phyloP scores from a whole-genome alignment of 2,888 invertebrate species.

The Anthrax anthrax region DNA sequence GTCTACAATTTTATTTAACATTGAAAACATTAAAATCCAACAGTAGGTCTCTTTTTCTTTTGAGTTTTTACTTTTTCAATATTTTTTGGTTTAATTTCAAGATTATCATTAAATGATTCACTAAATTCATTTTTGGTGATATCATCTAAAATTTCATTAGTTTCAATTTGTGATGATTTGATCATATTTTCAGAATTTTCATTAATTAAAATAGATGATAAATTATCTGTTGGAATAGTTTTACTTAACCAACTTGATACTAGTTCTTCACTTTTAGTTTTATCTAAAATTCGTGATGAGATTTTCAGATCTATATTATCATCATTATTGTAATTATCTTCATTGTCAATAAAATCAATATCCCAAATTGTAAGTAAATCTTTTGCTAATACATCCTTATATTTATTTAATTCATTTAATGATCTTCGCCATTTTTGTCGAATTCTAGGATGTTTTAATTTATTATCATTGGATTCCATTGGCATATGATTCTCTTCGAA shows the following conservation, averaged over 20 bases:
- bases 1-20: too few species aligned
- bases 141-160: too few species aligned
- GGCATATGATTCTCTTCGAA: not conserved
- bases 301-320: not conserved
- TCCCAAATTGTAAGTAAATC: conserved; percentile 16
- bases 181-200: too few species aligned
- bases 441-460: not conserved
- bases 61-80: too few species aligned
- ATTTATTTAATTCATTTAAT: conserved; percentile 13
- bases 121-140: too few species aligned
- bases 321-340: not conserved
- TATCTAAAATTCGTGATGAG: not conserved
- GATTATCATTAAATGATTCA: too few species aligned
- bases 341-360: not conserved
- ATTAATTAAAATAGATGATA: too few species aligned
- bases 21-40: too few species aligned
- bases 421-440: conserved; percentile 22
- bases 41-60: too few species aligned
- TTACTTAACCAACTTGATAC: not conserved
- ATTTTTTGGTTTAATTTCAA: too few species aligned
- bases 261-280: not conserved
- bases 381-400: conserved; percentile 19
- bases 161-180: too few species aligned
- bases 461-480: not conserved
- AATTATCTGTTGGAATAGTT: not conserved